Base-by-base conservation (phyloP, 92 coral and sea anemone species). In the Epizoanthus ramosus region DNA sequence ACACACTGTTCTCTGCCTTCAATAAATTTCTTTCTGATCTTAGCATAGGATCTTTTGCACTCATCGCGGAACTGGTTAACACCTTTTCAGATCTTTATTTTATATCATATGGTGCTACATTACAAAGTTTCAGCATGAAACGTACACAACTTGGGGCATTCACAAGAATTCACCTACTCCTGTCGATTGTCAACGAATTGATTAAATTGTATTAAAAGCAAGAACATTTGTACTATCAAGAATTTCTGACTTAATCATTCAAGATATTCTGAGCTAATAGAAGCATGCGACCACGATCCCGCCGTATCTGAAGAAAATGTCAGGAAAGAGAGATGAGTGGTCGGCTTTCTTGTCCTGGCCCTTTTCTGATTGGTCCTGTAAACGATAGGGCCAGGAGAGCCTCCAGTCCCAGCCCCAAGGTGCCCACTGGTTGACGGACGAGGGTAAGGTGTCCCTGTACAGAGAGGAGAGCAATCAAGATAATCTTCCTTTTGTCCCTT, bases 321-420 rank as follows among this genome's bases (percentile, higher is more conserved):
- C 68, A 19, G 66, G 25, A 56, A 58, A 18, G 81, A 37, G 5
- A 18, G 8, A 16, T 0, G 69, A 61, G 39, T 43, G 68, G 21
- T 41, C 19, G 12, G 63, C 25, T 61, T 21, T 56, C 71, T 61
- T 61, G 2, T 77, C 82, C 21, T 23, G 56, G 21, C 2, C 28
- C 24, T 77, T 77, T 45, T 43, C 0, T 5, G 82, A 16, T 74
- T 61, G 13, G 47, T 19, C 45, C 12, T 61, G 39, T 41, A 77
- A 2, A 39, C 14, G 66, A 61, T 21, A 41, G 6, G 82, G 82
- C 17, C 58, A 21, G 6, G 22, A 37, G 1, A 21, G 21, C 56
- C 59, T 14, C 82, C 82, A 77, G 82, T 77, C 71, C 82, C 82
- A 77, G 22, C 57, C 71, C 82, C 71, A 77, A 50, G 82, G 82